Evolutionary conservation across 2,888 invertebrate species (phyloP), one percentile per base, ranked within the genome.

Genomic region (Gnatocerus cornutus): DNA sequence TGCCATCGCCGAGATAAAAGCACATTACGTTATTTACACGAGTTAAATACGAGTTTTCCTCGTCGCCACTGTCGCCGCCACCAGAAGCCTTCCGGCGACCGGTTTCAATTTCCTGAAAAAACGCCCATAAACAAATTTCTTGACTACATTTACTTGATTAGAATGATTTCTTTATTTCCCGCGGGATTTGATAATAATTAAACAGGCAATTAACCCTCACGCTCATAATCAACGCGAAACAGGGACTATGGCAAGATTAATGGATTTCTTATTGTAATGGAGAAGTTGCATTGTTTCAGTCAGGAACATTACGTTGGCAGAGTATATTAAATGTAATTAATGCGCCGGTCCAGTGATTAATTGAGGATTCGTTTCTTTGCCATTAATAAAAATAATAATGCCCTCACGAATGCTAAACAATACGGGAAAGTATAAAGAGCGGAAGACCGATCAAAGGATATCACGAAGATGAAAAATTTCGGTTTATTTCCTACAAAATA

Each of bases 301-400:
- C 29, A 29, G 55, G 39, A 50, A 16, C 56, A 29, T 29, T 10
- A 13, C 33, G 10, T 10, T 45, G 37, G 29, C 43, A 41, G 45
- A 61, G 52, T 69, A 53, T 69, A 66, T 69, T 53, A 65, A 64
- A 45, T 50, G 56, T 69, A 69, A 69, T 69, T 69, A 69, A 69
- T 61, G 69, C 55, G 33, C 50, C 10, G 29, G 50, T 68, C 43
- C 33, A 10, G 64, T 64, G 69, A 69, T 65, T 59, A 69, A 69
- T 69, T 59, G 30, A 45, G 30, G 13, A 61, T 68, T 45, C 39
- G 39, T 39, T 50, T 29, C 41, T 53, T 53, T 33, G 5, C 48
- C 48, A 50, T 50, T 50, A 50, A 50, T 50, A 50, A 50, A 50
- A 50, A 50, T 50, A 50, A 16, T 46, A 16, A 41, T 41, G 41